Conservation (phyloP, 2,113 vertebrate species). For the Microcebus murinus region DNA sequence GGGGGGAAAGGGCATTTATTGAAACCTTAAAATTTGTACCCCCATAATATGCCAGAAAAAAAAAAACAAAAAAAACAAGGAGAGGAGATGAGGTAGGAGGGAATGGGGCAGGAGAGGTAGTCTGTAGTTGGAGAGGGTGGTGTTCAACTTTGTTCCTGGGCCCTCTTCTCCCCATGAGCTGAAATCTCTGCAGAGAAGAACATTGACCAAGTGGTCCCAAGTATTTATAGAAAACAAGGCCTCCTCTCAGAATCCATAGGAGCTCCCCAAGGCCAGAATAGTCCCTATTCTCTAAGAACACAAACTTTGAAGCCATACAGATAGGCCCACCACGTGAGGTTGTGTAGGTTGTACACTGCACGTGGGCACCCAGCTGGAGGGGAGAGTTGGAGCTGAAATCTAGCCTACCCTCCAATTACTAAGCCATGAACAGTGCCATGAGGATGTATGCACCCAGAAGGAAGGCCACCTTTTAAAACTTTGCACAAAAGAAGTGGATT, state of each 20-base stretch:
- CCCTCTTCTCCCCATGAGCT: neutral
- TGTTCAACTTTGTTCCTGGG: neutral
- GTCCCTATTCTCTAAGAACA: neutral
- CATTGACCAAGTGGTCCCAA: neutral
- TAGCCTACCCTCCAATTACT: neutral
- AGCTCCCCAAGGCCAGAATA: neutral
- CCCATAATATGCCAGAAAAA: too few species aligned
- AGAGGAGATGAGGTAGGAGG: neutral
- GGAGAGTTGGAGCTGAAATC: neutral
- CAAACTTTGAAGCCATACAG: neutral
- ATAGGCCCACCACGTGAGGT: neutral
- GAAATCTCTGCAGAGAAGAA: neutral
- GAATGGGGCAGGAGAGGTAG: neutral
- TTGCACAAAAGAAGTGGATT: neutral
- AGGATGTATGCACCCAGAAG: neutral
- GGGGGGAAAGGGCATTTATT: too few species aligned
- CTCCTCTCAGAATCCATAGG: neutral
- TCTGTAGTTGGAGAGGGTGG: neutral
- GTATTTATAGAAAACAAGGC: neutral
- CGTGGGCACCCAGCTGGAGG: neutral
- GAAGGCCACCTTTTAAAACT: neutral
- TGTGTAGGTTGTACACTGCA: neutral
- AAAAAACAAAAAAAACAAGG: constrained; percentile 24
- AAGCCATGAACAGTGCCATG: neutral
- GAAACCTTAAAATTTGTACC: too few species aligned